These are phyloP conservation scores for Trichogramma pretiosum DNA, from an alignment of 1,140 invertebrate species.

Conservation along the genomic window DNA sequence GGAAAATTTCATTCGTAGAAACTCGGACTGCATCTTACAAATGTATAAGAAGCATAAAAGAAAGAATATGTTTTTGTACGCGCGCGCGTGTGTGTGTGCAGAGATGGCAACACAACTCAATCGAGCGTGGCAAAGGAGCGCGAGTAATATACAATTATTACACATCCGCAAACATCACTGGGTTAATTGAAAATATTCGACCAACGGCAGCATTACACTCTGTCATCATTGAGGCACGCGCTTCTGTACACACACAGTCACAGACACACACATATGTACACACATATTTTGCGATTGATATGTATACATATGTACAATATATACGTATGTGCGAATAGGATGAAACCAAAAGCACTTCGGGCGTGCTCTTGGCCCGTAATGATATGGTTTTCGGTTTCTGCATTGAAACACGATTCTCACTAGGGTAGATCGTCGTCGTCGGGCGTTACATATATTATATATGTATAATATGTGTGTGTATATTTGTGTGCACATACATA, in stretches of 20 bases:
- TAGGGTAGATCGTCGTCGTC: slow-evolving; percentile 34
- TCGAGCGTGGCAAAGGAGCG: no score
- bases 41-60: no score
- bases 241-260: no score
- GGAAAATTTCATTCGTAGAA: no score
- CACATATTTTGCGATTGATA: slow-evolving; percentile 1
- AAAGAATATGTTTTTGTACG: no score
- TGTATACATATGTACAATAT: background rate
- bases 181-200: slow-evolving; percentile 1
- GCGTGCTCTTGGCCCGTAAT: slow-evolving; percentile 26
- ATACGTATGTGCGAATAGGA: background rate
- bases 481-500: no score
- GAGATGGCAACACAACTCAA: no score
- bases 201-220: no score
- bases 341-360: background rate
- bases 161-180: background rate
- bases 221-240: no score
- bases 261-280: no score
- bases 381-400: slow-evolving; percentile 44
- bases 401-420: slow-evolving; percentile 43
- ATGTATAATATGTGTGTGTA: slow-evolving; percentile 16
- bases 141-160: slow-evolving; percentile 2
- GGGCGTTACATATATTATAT: background rate
- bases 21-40: no score
- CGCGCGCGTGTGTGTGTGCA: background rate